A percentile compares a stretch with the other conserved stretches of the same genome.
Evolutionary conservation across 37 sponge, comb jelly and placozoan species (phyloP).

Genomic region (Eunapius fragilis): DNA sequence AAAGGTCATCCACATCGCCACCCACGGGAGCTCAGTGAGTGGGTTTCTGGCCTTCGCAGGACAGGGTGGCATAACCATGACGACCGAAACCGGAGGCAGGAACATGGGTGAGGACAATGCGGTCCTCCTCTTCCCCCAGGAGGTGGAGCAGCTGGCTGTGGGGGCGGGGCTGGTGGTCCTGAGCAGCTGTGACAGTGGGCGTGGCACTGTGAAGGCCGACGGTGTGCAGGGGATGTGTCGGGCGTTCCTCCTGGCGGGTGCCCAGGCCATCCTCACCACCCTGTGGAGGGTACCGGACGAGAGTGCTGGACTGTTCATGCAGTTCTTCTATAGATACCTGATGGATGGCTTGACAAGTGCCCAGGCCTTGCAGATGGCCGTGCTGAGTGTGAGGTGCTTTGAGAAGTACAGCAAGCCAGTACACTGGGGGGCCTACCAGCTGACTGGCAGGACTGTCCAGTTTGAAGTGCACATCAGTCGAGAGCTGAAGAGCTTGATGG

Average conservation of each 20-base stretch:
- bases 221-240: no score
- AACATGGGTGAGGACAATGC: slow-evolving; percentile 20
- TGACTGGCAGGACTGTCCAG: slow-evolving; percentile 66
- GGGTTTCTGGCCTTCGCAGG: no score
- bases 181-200: no score
- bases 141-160: slow-evolving; percentile 66
- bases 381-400: slow-evolving; percentile 69
- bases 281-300: slow-evolving; percentile 85
- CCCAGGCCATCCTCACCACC: slow-evolving; percentile 75
- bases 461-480: slow-evolving; percentile 1
- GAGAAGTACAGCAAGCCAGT: slow-evolving; percentile 54
- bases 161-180: no score
- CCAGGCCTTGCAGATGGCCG: slow-evolving; percentile 73
- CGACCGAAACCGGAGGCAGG: no score
- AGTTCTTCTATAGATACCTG: slow-evolving; percentile 79
- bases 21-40: no score
- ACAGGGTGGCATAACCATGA: not conserved
- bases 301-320: slow-evolving; percentile 75
- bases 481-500: not conserved
- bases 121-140: slow-evolving; percentile 68
- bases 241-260: slow-evolving; percentile 84
- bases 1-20: no score
- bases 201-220: no score
- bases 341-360: slow-evolving; percentile 56
- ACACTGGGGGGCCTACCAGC: slow-evolving; percentile 87